Evolutionary conservation across 2,888 invertebrate genomes (phyloP), one percentile per base, ranked within the genome.

Genomic region (Boloria euphrosyne): DNA sequence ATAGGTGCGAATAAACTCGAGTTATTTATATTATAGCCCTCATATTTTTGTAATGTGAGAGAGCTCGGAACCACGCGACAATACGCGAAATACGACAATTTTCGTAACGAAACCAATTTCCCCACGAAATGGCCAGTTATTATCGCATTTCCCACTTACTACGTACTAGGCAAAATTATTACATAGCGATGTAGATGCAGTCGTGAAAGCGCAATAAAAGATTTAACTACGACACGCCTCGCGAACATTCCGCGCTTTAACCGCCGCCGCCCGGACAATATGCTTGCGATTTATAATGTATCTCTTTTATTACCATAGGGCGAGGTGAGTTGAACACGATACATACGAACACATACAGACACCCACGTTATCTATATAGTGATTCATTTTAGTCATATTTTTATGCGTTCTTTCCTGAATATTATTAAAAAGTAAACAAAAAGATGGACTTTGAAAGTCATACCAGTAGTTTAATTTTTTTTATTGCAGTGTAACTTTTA

Each of bases 131-230:
- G 47, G 53, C 65, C 31, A 63, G 62, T 66, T 65, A 62, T 73
- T 69, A 68, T 67, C 62, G 47, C 64, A 62, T 68, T 65, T 51
- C 38, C 49, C 43, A 49, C 62, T 68, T 61, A 70, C 66, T 65
- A 65, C 53, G 68, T 58, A 67, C 69, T 65, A 66, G 53, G 66
- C 67, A 81, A 82, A 85, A 85, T 83, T 79, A 86, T 86, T 84
- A 84, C 82, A 81, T 78, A 75, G 80, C 80, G 81, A 85, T 85
- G 83, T 80, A 81, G 81, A 84, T 82, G 79, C 72, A 79, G 76
- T 75, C 85, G 84, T 87, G 83, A 87, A 87, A 85, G 80, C 79
- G 85, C 87, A 87, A 87, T 89, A 89, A 89, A 89, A 87, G 71
- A 80, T 86, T 87, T 87, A 87, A 88, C 77, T 84, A 84, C 87